Evolutionary conservation across 2,797 vertebrate genomes (phyloP).

Genomic region (Takifugu ocellatus): DNA sequence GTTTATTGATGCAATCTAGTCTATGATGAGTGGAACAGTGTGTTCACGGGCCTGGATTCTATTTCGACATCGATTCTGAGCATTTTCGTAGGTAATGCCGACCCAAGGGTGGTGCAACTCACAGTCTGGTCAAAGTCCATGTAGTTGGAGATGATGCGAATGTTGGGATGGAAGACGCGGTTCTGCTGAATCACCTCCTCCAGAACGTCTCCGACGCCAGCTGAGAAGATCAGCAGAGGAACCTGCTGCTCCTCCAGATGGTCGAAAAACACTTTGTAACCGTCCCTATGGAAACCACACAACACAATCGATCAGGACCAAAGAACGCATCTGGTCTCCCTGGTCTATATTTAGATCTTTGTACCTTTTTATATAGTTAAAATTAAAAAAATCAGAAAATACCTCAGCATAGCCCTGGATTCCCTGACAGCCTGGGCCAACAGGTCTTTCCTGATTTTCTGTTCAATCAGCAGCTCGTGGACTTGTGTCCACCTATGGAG

Average conservation of each 20-base stretch:
- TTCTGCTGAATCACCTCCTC: conserved; percentile 89
- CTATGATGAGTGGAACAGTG: too few species aligned
- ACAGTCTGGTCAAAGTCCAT: conserved; percentile 88
- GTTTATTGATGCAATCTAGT: too few species aligned
- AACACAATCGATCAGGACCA: not conserved
- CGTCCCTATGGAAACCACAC: conserved; percentile 74
- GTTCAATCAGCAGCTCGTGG: conserved; percentile 81
- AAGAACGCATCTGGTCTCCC: not conserved
- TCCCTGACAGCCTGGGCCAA: conserved; percentile 80
- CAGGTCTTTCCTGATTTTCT: conserved; percentile 82
- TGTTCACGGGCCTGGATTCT: too few species aligned
- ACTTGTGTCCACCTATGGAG: conserved; percentile 86
- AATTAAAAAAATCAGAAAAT: too few species aligned
- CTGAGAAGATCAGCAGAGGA: conserved; percentile 90
- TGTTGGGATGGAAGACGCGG: conserved; percentile 79
- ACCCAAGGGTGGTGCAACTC: conserved; percentile 48
- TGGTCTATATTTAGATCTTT: too few species aligned
- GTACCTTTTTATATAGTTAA: too few species aligned
- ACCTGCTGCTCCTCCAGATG: conserved; percentile 69
- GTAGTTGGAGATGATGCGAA: conserved; percentile 90
- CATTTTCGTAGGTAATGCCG: too few species aligned
- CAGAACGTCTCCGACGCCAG: conserved; percentile 85
- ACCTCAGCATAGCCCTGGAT: conserved; percentile 85
- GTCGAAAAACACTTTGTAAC: conserved; percentile 81
- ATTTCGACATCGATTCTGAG: too few species aligned